Percentiles rank a stretch among this genome's conserved stretches.
Evolutionary conservation across 2,113 vertebrate genomes (phyloP).

Genomic region (Semnornis frantzii): DNA sequence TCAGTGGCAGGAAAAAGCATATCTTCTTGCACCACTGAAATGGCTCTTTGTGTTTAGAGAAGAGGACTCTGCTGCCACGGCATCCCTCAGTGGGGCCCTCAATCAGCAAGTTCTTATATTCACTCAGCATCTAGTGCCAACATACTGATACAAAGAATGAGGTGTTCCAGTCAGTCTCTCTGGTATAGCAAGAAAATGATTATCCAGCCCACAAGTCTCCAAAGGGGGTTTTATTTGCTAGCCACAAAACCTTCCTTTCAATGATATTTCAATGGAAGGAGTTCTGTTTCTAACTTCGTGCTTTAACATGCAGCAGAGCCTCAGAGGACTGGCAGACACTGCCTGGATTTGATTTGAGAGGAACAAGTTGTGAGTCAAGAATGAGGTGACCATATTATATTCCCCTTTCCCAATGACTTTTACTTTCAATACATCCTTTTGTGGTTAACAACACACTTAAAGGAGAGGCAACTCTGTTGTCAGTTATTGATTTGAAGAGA

Average conservation of each 20-base stretch:
- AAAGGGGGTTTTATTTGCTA: conserved; percentile 11
- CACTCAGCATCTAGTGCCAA: background rate
- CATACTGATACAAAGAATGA: conserved; percentile 20
- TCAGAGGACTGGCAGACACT: background rate
- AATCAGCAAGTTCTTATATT: conserved; percentile 15
- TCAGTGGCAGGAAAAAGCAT: background rate
- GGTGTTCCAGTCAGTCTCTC: conserved; percentile 11
- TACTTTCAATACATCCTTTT: background rate
- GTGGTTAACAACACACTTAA: background rate
- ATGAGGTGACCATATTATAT: background rate
- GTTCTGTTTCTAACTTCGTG: background rate
- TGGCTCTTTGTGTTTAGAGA: conserved; percentile 28
- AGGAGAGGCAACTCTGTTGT: background rate
- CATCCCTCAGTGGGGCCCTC: conserved; percentile 5
- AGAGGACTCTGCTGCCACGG: fast-evolving
- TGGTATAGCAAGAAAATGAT: background rate
- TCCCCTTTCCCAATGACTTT: background rate
- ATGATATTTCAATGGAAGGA: background rate
- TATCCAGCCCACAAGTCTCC: background rate
- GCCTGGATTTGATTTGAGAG: background rate
- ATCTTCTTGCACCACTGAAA: conserved; percentile 23
- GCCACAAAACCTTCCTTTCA: conserved; percentile 27
- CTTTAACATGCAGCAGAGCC: background rate
- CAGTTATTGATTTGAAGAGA: background rate
- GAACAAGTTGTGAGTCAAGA: background rate